Evolutionary conservation across 2,888 invertebrate genomes (phyloP).

Genomic region (Folsomia manolachei): DNA sequence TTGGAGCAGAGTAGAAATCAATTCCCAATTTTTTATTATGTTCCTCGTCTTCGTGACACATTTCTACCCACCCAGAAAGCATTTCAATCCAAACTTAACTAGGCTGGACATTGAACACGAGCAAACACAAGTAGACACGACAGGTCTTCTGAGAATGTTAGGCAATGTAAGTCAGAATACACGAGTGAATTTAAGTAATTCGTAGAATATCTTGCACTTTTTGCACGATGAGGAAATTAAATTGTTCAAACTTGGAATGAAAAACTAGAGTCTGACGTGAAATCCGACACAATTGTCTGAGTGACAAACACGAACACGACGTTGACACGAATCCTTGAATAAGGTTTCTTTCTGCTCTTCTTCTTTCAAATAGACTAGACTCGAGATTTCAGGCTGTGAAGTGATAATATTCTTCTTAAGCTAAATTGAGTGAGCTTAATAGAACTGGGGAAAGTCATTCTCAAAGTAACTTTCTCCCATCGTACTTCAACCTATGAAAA

Average conservation of each 20-base stretch:
- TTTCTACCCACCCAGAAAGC: background rate
- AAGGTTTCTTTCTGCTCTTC: no score
- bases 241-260: constrained; percentile 2
- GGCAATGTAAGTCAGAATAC: background rate
- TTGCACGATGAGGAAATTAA: background rate
- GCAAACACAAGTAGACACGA: no score
- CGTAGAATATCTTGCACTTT: no score
- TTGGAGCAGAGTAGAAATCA: background rate
- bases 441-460: no score
- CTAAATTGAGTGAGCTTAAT: no score
- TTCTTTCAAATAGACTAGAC: background rate
- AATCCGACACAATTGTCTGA: constrained; percentile 2
- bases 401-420: background rate
- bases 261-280: no score
- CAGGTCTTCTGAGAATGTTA: no score
- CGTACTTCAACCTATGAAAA: background rate
- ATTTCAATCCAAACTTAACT: background rate
- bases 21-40: constrained; percentile 1
- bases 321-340: background rate
- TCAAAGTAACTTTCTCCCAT: background rate
- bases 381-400: background rate
- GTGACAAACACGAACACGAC: background rate
- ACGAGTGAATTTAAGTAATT: no score
- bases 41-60: background rate
- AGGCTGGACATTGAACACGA: no score